Evolutionary conservation across 35 echinoderm and acorn worm genomes (phyloP), one percentile per base, ranked within the genome.

Genomic region (Antedon bifida): DNA sequence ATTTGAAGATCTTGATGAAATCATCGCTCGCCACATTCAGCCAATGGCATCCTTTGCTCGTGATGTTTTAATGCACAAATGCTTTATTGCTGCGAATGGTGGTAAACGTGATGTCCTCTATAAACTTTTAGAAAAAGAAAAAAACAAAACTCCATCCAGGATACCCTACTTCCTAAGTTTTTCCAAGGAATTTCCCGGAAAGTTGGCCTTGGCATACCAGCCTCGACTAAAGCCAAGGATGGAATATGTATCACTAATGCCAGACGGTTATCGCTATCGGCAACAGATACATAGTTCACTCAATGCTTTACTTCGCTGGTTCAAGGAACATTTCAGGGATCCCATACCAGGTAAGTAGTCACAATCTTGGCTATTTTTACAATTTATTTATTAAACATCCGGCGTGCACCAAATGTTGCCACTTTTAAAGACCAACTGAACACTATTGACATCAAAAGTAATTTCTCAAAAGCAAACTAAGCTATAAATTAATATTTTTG

Each of bases 1-100:
- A 42, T 97, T 89, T 92, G 94, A 96, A 84, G 94, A 97, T 46
- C 46, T 97, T 45, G 94, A 97, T 81, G 94, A 97, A 84, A 97
- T 97, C 77, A 92, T 97, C 16, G 94, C 94, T 36, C 84, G 94
- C 30, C 90, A 97, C 88, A 79, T 97, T 45, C 94, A 97, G 81
- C 94, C 93, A 17, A 97, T 97, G 94, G 94, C 90, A 8, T 74
- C 87, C 29, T 97, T 86, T 35, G 94, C 92, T 10, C 78, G 94
- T 17, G 94, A 97, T 74, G 83, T 88, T 30, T 83, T 80, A 33
- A 36, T 82, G 56, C 93, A 96, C 73, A 96, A 96, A 51, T 96
- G 92, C 82, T 92, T 88, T 78, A 82, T 77, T 17, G 81, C 84
- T 30, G 87, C 84, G 10, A 84, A 96, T 35, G 93, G 93, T 29